phyloP scores from a whole-genome alignment of 2,797 vertebrate genomes.

The Parauchenoglanis punctatus region DNA sequence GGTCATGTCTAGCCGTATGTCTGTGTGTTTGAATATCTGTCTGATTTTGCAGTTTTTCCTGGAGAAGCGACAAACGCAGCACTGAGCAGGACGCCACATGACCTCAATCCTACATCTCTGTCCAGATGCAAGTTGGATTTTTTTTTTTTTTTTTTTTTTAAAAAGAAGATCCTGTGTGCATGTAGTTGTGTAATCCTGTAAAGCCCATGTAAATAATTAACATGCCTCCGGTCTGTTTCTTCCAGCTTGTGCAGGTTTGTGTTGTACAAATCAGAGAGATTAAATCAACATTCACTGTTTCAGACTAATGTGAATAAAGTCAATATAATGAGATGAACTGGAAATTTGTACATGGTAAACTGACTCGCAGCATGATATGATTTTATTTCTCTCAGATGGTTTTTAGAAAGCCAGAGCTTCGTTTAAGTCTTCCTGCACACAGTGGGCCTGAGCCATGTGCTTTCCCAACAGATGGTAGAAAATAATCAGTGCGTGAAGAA shows the following conservation, averaged over 20 bases:
- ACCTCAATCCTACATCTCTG: constrained; percentile 2
- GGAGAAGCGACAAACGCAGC: constrained; percentile 74
- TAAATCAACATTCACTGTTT: neutral
- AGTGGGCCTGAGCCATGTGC: neutral
- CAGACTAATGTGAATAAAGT: neutral
- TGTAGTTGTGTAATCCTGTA: constrained; percentile 19
- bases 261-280: neutral
- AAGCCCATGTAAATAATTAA: constrained; percentile 36
- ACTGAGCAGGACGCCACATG: constrained; percentile 9
- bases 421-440: neutral
- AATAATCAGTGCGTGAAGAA: constrained; percentile 25
- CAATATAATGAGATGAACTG: neutral
- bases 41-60: constrained; percentile 81
- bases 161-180: neutral
- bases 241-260: neutral
- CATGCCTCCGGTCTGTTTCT: neutral
- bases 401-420: neutral
- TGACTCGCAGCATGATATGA: neutral
- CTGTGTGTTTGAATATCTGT: neutral
- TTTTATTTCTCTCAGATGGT: neutral
- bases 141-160: neutral
- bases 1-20: neutral
- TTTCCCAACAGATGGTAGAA: constrained; percentile 18
- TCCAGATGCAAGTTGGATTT: neutral
- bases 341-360: neutral